Conservation (phyloP, 1,140 invertebrate species). For the Diorhabda sublineata region DNA sequence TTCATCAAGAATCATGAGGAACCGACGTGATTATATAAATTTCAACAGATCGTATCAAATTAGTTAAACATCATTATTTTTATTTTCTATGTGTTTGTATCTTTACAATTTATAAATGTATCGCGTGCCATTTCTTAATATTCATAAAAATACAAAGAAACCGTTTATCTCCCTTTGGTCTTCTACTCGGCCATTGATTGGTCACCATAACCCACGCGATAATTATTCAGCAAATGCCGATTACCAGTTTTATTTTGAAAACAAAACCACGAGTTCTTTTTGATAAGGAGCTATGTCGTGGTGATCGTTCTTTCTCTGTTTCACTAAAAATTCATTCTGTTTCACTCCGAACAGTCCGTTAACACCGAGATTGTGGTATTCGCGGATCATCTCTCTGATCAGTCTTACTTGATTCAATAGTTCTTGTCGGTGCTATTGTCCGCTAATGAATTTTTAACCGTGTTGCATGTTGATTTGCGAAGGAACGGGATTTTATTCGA, state of each 20-base stretch:
- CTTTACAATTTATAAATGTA: not conserved
- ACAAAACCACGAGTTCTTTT: not conserved
- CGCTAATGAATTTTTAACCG: no score
- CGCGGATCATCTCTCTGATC: not conserved
- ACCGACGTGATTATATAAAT: no score
- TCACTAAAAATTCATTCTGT: not conserved
- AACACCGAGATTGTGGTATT: not conserved
- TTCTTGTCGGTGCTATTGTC: not conserved
- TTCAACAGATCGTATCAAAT: no score
- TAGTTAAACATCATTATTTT: no score
- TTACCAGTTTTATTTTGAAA: constrained; percentile 14
- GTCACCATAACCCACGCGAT: constrained; percentile 19
- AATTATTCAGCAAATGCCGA: constrained; percentile 21
- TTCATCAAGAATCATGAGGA: no score
- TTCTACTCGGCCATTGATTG: constrained; percentile 13
- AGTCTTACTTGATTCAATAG: constrained; percentile 2
- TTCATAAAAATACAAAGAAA: not conserved
- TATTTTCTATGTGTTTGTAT: no score
- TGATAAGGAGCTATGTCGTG: not conserved
- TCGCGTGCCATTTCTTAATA: constrained; percentile 11
- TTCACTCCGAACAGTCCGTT: not conserved
- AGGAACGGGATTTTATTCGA: no score
- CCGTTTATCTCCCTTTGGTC: constrained; percentile 1
- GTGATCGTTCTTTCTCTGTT: constrained; percentile 2
- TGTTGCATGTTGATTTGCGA: no score